These are phyloP conservation scores for Cyprinodon diabolis DNA, from an alignment of 2,797 vertebrate genomes.

Conservation along the genomic window DNA sequence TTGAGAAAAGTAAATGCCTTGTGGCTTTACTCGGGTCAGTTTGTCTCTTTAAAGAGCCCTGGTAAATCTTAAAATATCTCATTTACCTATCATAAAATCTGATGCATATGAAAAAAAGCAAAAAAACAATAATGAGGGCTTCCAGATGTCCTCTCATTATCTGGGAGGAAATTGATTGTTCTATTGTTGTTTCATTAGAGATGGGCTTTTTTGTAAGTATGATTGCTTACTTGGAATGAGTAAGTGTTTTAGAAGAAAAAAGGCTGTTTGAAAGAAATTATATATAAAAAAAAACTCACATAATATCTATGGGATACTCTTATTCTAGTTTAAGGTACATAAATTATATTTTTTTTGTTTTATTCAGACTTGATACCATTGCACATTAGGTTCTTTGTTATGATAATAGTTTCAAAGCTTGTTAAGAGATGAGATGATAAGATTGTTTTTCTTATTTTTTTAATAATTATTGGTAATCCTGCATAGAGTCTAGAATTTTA, in stretches of 20 bases:
- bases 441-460: conserved; percentile 16
- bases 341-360: conserved; percentile 36
- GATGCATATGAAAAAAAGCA: conserved; percentile 11
- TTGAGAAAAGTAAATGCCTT: not conserved
- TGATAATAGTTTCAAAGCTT: conserved; percentile 45
- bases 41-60: conserved; percentile 1
- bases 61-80: conserved; percentile 11
- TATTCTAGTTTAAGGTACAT: not conserved
- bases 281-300: not conserved
- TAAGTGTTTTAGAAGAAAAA: not conserved
- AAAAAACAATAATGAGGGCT: conserved; percentile 47
- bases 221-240: conserved; percentile 7
- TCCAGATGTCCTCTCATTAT: conserved; percentile 23
- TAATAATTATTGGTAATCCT: conserved; percentile 19
- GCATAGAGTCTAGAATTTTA: conserved; percentile 7
- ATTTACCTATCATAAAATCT: conserved; percentile 26
- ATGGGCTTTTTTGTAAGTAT: conserved; percentile 11
- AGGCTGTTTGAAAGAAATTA: not conserved
- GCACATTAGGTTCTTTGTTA: conserved; percentile 33
- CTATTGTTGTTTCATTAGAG: conserved; percentile 6
- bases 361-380: conserved; percentile 35
- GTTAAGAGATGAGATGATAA: conserved; percentile 19
- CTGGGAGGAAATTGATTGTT: conserved; percentile 34
- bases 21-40: not conserved
- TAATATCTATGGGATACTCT: not conserved